A percentile compares a stretch with the other conserved stretches of the same genome.
These are phyloP conservation scores for Nymphicus hollandicus DNA, from an alignment of 2,113 vertebrate species.

Conservation along the genomic window DNA sequence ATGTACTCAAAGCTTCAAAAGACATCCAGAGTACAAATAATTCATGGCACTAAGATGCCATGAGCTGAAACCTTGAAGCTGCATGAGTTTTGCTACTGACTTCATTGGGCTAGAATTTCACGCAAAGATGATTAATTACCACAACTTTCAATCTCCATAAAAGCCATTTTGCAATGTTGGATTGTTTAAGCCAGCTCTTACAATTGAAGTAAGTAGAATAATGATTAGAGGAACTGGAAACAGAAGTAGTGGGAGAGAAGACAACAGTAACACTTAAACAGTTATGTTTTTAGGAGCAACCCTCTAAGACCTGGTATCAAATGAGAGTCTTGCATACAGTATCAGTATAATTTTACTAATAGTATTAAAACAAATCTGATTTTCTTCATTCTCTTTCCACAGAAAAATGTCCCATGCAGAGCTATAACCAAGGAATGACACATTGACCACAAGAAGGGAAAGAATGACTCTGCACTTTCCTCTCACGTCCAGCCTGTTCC, in stretches of 20 bases:
- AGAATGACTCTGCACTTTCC: conserved; percentile 28
- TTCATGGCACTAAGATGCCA: neutral
- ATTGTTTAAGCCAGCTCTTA: neutral
- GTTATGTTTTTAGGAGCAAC: neutral
- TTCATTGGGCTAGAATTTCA: neutral
- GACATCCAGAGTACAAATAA: neutral
- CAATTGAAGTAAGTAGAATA: neutral
- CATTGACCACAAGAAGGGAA: conserved; percentile 8
- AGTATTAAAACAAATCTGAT: neutral
- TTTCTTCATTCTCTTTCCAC: conserved; percentile 21
- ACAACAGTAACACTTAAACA: neutral
- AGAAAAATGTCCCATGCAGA: neutral
- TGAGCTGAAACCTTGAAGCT: neutral
- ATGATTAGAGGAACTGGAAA: neutral
- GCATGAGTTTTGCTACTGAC: neutral
- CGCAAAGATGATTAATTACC: neutral
- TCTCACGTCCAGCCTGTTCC: neutral
- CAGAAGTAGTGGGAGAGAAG: neutral
- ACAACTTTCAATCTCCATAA: neutral
- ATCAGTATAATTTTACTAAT: neutral
- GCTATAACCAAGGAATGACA: neutral
- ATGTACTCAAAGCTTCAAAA: neutral
- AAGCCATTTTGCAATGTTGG: neutral
- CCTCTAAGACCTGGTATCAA: neutral
- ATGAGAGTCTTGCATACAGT: neutral